These are phyloP conservation scores for Fissipunctia ypsillon DNA, from an alignment of 2,888 invertebrate genomes.

Conservation along the genomic window DNA sequence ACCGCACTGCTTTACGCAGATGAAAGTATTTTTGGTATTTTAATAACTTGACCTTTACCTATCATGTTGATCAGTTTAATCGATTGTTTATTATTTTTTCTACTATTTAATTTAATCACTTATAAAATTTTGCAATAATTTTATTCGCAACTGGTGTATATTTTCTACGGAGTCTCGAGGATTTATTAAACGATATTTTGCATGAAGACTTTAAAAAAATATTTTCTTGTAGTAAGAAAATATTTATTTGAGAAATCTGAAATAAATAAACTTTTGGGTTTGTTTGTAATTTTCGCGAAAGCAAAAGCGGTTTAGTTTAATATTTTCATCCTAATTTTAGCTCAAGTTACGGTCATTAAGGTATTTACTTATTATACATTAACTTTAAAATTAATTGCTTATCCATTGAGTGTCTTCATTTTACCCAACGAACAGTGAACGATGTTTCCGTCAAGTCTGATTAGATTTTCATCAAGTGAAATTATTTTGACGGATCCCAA, in stretches of 20 bases:
- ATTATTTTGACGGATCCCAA: background rate
- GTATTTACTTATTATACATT: too few species aligned
- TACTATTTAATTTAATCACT: rapidly evolving
- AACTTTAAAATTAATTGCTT: conserved; percentile 27
- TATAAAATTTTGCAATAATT: background rate
- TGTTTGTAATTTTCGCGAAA: background rate
- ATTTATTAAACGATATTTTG: background rate
- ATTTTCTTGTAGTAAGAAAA: background rate
- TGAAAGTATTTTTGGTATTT: background rate
- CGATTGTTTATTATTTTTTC: background rate
- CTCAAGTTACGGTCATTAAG: conserved; percentile 22
- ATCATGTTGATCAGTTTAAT: background rate
- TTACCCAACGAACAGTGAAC: conserved; percentile 12
- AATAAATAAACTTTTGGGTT: background rate
- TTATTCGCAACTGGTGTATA: background rate
- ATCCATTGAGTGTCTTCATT: conserved; percentile 4
- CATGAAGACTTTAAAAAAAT: too few species aligned
- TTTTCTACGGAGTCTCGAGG: background rate
- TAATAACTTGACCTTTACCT: background rate
- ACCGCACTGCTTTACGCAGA: background rate
- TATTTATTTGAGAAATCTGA: too few species aligned
- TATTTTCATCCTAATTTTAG: conserved; percentile 8
- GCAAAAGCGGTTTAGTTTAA: background rate
- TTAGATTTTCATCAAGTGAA: conserved; percentile 4
- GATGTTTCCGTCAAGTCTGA: background rate